A percentile compares a stretch with the other conserved stretches of the same genome.
Conservation (phyloP, 2,797 vertebrate genomes). For the Oophaga sylvatica region DNA sequence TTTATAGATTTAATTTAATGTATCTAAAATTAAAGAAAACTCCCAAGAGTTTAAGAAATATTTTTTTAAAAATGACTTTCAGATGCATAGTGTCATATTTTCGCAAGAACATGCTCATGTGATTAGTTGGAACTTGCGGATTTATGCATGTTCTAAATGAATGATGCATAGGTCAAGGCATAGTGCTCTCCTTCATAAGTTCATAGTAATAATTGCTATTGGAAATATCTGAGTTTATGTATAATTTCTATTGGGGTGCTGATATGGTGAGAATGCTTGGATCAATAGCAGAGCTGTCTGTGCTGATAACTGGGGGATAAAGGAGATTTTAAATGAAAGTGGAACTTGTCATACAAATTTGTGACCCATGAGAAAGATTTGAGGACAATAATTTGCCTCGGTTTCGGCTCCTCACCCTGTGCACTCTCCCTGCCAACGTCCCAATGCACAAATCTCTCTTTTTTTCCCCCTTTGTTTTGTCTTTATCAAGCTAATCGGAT, state of each 20-base stretch:
- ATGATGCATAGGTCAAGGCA: background rate
- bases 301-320: constrained; percentile 46
- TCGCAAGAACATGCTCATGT: background rate
- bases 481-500: constrained; percentile 61
- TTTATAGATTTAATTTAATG: background rate
- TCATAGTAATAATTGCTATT: background rate
- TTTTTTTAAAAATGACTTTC: background rate
- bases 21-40: no score
- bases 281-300: constrained; percentile 52
- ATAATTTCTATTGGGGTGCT: constrained; percentile 21
- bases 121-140: background rate
- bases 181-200: background rate
- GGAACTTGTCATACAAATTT: constrained; percentile 59
- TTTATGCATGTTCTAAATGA: background rate
- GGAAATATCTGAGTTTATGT: background rate
- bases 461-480: constrained; percentile 50
- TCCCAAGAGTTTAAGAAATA: no score
- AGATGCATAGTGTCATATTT: background rate
- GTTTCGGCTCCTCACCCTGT: constrained; percentile 40
- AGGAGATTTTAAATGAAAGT: constrained; percentile 56
- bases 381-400: constrained; percentile 58
- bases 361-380: constrained; percentile 60
- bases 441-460: constrained; percentile 42
- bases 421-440: constrained; percentile 12
- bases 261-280: constrained; percentile 46